Conservation (phyloP, 2,113 vertebrate species). For the Nestor notabilis region DNA sequence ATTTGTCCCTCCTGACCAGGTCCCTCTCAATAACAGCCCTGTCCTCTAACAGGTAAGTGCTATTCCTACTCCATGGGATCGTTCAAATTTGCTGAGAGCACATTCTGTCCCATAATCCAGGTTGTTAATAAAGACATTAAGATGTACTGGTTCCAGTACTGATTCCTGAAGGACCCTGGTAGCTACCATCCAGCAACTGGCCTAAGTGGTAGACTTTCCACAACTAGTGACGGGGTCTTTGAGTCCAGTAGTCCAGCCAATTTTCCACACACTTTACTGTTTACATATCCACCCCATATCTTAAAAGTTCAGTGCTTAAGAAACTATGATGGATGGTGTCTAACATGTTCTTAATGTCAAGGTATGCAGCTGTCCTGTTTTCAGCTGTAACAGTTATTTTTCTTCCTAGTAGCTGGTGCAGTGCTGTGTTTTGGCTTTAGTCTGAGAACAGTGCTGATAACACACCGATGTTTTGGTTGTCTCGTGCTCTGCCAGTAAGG, state of each 20-base stretch:
- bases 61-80: not conserved
- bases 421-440: not conserved
- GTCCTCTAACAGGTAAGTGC: rapidly evolving
- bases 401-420: not conserved
- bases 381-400: not conserved
- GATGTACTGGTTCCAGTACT: not conserved
- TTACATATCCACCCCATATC: not conserved
- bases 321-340: not conserved
- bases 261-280: not conserved
- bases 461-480: not conserved
- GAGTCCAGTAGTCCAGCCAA: not conserved
- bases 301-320: not conserved
- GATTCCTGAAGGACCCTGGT: not conserved
- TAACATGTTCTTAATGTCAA: not conserved
- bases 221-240: not conserved
- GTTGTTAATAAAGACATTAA: not conserved
- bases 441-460: not conserved
- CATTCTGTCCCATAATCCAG: not conserved
- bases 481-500: not conserved
- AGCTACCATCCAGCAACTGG: not conserved
- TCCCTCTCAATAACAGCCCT: not conserved
- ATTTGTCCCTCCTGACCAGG: not conserved
- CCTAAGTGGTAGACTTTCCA: not conserved
- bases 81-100: not conserved
- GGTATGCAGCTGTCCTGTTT: not conserved